Base-by-base conservation (phyloP, 2,888 invertebrate genomes). In the Habroteleia sp. region DNA sequence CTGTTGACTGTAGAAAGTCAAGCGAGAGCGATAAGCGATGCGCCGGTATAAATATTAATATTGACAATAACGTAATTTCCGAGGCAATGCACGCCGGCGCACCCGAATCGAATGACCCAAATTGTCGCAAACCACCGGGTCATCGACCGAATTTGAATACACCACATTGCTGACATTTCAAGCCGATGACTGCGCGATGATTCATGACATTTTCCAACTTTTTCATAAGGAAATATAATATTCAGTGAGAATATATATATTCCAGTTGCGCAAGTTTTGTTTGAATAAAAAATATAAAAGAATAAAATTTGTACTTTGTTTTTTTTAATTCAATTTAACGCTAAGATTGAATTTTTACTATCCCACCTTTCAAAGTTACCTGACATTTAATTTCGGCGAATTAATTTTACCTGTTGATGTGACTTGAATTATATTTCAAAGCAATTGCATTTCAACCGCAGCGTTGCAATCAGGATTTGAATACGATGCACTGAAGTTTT, bases 11-110 rank as follows among this genome's bases (percentile, higher is more conserved):
- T 56, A 73, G 73, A 76, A 76, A 76, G 76, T 35, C 65, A 44
- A 46, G 31, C 54, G 65, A 63, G 52, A 69, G 69, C 52, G 60
- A 11, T 41, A 60, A 37, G 20, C 54, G 37, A 46, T 54, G 56
- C 62, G 42, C 62, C 48, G n/a, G 42, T 73, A 74, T 76, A 65
- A 76, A 76, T 76, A 76, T 76, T 69, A 71, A 76, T 76, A 74
- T 62, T 62, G 65, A 73, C 76, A 69, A 76, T 74, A 69, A 62
- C 42, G 60, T 71, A 69, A 76, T 73, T 76, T 62, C 39, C 48
- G 20, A 66, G 46, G 69, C 74, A 44, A 42, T 62, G 73, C 76
- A 62, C 66, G 69, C 52, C 35, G 69, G 17, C 65, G 65, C 76
- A 52, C 66, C 62, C 69, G 65, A 76, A 69, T 56, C 54, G 31